phyloP scores from a whole-genome alignment of 2,113 vertebrate species.

The Anthoscopus minutus region DNA sequence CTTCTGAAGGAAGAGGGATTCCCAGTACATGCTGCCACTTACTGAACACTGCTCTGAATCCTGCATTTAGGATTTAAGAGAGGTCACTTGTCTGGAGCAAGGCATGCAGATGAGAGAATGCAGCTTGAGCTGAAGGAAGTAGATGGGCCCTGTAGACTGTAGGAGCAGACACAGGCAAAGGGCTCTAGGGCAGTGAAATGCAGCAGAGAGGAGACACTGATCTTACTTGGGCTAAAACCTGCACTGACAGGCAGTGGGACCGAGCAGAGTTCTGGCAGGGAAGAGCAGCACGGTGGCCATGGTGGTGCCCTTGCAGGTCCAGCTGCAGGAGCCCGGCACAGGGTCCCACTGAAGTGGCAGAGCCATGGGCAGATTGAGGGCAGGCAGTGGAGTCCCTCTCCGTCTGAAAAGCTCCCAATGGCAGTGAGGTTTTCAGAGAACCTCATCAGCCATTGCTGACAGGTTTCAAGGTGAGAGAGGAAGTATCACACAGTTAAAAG shows the following conservation, averaged over 20 bases:
- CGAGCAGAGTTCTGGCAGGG: neutral
- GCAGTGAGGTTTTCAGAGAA: neutral
- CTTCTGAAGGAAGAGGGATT: neutral
- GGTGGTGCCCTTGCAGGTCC: too few species aligned
- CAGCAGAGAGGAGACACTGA: neutral
- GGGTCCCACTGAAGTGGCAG: neutral
- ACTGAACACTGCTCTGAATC: neutral
- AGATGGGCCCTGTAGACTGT: neutral
- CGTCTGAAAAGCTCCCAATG: neutral
- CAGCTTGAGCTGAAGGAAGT: neutral
- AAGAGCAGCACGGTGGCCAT: accelerated
- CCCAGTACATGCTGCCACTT: neutral
- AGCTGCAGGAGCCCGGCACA: neutral
- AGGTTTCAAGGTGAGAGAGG: constrained; percentile 39
- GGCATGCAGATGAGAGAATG: neutral
- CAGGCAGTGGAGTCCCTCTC: neutral
- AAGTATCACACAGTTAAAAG: constrained; percentile 54
- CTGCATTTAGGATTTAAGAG: neutral
- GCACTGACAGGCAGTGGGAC: neutral
- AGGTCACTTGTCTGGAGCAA: neutral
- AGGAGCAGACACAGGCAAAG: neutral
- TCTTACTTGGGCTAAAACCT: neutral
- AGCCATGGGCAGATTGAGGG: neutral
- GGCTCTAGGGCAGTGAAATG: neutral
- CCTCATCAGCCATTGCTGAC: neutral